Conservation (phyloP, 2,113 vertebrate genomes). For the Dicaeum eximium region DNA sequence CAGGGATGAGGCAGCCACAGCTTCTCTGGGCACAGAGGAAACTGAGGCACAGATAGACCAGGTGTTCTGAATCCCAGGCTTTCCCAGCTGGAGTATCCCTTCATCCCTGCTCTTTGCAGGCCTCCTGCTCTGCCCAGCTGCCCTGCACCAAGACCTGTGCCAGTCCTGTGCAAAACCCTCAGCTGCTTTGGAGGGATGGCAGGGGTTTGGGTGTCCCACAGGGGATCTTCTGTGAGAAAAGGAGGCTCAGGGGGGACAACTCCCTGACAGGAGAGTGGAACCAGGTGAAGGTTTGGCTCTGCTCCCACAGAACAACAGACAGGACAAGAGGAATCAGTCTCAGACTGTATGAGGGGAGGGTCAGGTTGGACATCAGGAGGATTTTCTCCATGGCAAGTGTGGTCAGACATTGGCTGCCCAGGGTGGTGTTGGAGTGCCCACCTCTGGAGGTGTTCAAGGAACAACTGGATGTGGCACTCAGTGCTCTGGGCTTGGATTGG, state of each 20-base stretch:
- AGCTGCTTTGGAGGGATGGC: fast-evolving
- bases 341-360: neutral
- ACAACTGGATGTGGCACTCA: neutral
- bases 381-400: neutral
- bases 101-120: neutral
- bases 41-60: neutral
- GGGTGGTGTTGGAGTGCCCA: neutral
- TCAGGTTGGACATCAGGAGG: neutral
- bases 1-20: neutral
- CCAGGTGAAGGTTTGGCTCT: neutral
- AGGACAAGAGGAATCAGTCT: neutral
- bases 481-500: neutral
- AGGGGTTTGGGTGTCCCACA: neutral
- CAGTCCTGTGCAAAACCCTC: fast-evolving
- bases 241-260: neutral
- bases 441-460: neutral
- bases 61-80: neutral
- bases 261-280: neutral
- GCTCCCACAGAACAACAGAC: neutral
- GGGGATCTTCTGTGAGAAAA: neutral
- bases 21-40: neutral
- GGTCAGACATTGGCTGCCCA: neutral
- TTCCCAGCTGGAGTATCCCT: neutral
- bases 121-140: neutral
- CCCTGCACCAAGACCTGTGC: neutral